Base-by-base conservation (phyloP, 2,888 invertebrate species). In the Lasioglossum leucozonium region DNA sequence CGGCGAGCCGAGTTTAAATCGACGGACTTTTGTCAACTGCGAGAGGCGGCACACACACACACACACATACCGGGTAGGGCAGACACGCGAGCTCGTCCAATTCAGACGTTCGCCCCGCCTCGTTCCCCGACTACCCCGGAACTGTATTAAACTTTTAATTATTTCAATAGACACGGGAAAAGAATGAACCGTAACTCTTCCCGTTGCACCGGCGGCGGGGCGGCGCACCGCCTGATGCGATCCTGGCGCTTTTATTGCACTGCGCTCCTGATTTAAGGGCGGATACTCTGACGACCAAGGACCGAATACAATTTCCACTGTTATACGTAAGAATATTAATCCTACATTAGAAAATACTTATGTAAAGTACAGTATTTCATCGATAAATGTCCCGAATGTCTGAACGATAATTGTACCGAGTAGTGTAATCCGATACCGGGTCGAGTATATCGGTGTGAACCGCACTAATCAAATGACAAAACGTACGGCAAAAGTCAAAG, bases 61-160 rank as follows among this genome's bases (percentile, higher is more conserved):
- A n/a, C n/a, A n/a, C n/a, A n/a, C n/a, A n/a, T n/a, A n/a, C n/a
- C n/a, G n/a, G n/a, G n/a, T n/a, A 51, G 47, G 13, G 4, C 34
- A 65, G 58, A 75, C 51, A 58, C 58, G 42, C 77, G 26, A 80
- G 75, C 77, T 79, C 69, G 77, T 74, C 85, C 85, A 72, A 85
- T 85, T 72, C 75, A 44, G 77, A 75, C 84, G 40, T 22, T 30
- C 42, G 44, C 67, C 26, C 37, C 62, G 18, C 71, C 30, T 8
- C 18, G 8, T 8, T 37, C 42, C 51, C 69, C 2, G n/a, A 11
- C 55, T n/a, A 55, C n/a, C 55, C 55, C 10, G 26, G 30, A 84
- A 84, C 84, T 78, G 65, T 78, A 84, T 84, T 78, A 78, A 84
- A 84, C 84, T 84, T 84, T 84, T 84, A 84, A 84, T 84, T 84